Conservation (phyloP, 2,888 invertebrate genomes). For the Philereme transversata region DNA sequence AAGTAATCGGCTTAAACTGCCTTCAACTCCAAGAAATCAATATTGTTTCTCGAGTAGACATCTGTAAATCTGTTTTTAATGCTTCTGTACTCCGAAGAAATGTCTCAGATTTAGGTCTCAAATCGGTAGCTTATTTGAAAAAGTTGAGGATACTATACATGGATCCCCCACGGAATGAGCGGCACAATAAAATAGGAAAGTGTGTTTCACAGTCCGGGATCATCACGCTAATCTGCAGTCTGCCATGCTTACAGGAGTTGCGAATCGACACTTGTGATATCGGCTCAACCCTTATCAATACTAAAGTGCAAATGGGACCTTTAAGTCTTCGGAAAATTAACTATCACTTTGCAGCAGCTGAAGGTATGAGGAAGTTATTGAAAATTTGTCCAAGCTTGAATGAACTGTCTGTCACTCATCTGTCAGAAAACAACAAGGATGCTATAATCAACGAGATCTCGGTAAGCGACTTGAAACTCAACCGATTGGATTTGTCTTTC, state of each 20-base stretch:
- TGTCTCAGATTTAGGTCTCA: slow-evolving; percentile 74
- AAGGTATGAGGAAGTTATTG: slow-evolving; percentile 69
- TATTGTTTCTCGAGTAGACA: slow-evolving; percentile 76
- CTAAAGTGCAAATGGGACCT: slow-evolving; percentile 64
- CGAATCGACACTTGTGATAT: slow-evolving; percentile 79
- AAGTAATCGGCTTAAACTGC: slow-evolving; percentile 68
- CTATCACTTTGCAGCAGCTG: slow-evolving; percentile 75
- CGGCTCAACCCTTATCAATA: slow-evolving; percentile 73
- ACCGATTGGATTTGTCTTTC: slow-evolving; percentile 72
- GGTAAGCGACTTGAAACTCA: slow-evolving; percentile 63
- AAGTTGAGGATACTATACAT: slow-evolving; percentile 69
- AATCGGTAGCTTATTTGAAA: slow-evolving; percentile 66
- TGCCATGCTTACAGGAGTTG: slow-evolving; percentile 74
- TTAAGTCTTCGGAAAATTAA: slow-evolving; percentile 74
- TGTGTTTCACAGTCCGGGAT: slow-evolving; percentile 77
- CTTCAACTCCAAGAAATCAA: slow-evolving; percentile 74
- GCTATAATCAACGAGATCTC: slow-evolving; percentile 71
- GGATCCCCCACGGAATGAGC: slow-evolving; percentile 77
- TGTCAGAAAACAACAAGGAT: slow-evolving; percentile 73
- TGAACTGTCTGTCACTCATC: slow-evolving; percentile 74
- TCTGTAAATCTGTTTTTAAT: slow-evolving; percentile 75
- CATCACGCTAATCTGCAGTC: slow-evolving; percentile 65
- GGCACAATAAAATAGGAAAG: slow-evolving; percentile 68
- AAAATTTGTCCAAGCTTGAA: slow-evolving; percentile 72
- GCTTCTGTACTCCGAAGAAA: slow-evolving; percentile 76